Evolutionary conservation across 1,140 invertebrate species (phyloP), one percentile per base, ranked within the genome.

Genomic region (Centruroides sculpturatus): DNA sequence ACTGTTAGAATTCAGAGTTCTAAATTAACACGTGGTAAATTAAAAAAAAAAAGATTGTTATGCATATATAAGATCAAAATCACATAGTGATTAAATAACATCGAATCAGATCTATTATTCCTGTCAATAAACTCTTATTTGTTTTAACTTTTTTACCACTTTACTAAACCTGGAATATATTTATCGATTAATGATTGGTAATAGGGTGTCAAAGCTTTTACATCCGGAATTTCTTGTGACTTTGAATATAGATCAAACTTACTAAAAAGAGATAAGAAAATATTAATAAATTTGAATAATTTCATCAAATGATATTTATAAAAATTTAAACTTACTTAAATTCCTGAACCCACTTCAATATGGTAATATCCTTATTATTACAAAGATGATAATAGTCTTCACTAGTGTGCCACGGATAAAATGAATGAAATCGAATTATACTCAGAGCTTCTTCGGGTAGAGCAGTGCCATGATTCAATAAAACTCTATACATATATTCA

Each of bases 161-260:
- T 69, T 5, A 82, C 60, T 58, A 71, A 71, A 35, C 91, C 92
- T 2, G 93, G 92, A 11, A 93, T 81, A 70, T 92, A 97, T 75
- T 97, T 91, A 54, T 93, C 87, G 61, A 95, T 90, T 0, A 97
- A 75, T 4, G 76, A 74, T 71, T 94, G 85, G 71, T 98, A 98
- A 72, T 98, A 97, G 0, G 91, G 89, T 80, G 83, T 88, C 1
- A 98, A 71, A 12, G 80, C 77, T 55, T 92, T 84, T 60, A 95
- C 85, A 71, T 95, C 86, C 0, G 92, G 92, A 0, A 89, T 69
- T 1, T 78, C 77, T 47, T 80, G 79, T 64, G 82, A 85, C 72
- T 97, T 98, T 0, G 92, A 92, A 72, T 98, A 98, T 55, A 98
- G 76, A 74, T 98, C 92, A 71, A 92, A 96, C 78, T 90, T 84